Percentiles rank a stretch among this genome's conserved stretches.
These are phyloP conservation scores for Euphysa ruthae DNA, from an alignment of 30 jellyfish, hydroid and myxozoan species.

Conservation along the genomic window DNA sequence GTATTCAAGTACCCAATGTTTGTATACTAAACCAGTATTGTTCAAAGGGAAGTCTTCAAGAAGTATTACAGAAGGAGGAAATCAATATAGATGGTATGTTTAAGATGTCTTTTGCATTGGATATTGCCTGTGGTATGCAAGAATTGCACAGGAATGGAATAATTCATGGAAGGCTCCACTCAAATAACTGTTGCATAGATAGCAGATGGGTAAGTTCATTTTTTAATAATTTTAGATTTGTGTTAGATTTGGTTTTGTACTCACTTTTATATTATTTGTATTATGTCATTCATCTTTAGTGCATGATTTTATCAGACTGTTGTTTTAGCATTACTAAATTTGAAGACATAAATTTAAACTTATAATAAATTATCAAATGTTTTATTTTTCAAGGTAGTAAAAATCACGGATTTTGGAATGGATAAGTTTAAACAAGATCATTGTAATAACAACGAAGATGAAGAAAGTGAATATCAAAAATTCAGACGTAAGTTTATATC, in stretches of 20 bases:
- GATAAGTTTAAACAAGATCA: conserved; percentile 62
- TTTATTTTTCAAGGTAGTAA: conserved; percentile 28
- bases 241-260: neutral
- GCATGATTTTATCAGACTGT: too few relatives aligned
- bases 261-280: too few relatives aligned
- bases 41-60: conserved; percentile 88
- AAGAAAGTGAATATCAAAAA: conserved; percentile 62
- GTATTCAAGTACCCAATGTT: conserved; percentile 70
- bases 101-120: conserved; percentile 78
- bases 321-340: too few relatives aligned
- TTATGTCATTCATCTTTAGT: neutral
- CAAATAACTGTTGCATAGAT: conserved; percentile 85
- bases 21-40: conserved; percentile 75
- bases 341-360: too few relatives aligned
- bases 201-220: conserved; percentile 71
- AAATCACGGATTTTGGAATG: conserved; percentile 89
- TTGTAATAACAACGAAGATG: conserved; percentile 50
- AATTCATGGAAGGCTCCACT: conserved; percentile 81
- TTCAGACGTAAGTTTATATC: conserved; percentile 54
- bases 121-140: conserved; percentile 61
- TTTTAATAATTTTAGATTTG: neutral
- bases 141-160: conserved; percentile 87
- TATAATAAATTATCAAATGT: too few relatives aligned
- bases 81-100: conserved; percentile 75
- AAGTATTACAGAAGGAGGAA: conserved; percentile 72